Evolutionary conservation across 2,113 vertebrate species (phyloP).

Genomic region (Gorsachius goisagi): DNA sequence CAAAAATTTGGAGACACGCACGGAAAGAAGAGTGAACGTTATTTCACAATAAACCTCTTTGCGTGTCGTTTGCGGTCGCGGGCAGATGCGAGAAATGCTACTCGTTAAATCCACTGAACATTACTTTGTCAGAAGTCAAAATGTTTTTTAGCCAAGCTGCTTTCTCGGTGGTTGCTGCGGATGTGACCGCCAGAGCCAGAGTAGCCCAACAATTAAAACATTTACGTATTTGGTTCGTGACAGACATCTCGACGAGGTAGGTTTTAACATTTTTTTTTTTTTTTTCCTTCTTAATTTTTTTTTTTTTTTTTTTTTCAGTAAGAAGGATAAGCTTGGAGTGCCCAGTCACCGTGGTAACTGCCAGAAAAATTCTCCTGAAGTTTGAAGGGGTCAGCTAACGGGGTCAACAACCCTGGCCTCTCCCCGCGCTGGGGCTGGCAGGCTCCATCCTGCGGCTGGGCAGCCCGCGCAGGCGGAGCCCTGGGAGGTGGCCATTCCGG

Average conservation of each 20-base stretch:
- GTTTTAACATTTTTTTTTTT: slow-evolving; percentile 72
- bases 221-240: slow-evolving; percentile 17
- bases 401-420: slow-evolving; percentile 90
- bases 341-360: slow-evolving; percentile 98
- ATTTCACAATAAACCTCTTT: slow-evolving; percentile 16
- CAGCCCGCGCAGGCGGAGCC: slow-evolving; percentile 75
- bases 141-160: background rate
- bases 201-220: slow-evolving; percentile 18
- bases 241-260: slow-evolving; percentile 66
- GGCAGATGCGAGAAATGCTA: background rate
- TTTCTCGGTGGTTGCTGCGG: background rate
- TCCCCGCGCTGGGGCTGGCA: slow-evolving; percentile 77
- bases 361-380: slow-evolving; percentile 99
- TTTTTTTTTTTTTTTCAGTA: slow-evolving; percentile 80
- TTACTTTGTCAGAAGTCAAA: background rate
- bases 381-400: slow-evolving; percentile 97
- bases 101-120: background rate
- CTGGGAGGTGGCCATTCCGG: slow-evolving; percentile 85
- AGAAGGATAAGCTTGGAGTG: slow-evolving; percentile 95
- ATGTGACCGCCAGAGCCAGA: background rate
- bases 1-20: background rate
- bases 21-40: slow-evolving; percentile 20
- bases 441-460: slow-evolving; percentile 76
- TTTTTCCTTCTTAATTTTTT: slow-evolving; percentile 51
- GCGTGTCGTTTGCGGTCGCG: background rate